Conservation (phyloP, 2,888 invertebrate genomes). For the Tyria jacobaeae region DNA sequence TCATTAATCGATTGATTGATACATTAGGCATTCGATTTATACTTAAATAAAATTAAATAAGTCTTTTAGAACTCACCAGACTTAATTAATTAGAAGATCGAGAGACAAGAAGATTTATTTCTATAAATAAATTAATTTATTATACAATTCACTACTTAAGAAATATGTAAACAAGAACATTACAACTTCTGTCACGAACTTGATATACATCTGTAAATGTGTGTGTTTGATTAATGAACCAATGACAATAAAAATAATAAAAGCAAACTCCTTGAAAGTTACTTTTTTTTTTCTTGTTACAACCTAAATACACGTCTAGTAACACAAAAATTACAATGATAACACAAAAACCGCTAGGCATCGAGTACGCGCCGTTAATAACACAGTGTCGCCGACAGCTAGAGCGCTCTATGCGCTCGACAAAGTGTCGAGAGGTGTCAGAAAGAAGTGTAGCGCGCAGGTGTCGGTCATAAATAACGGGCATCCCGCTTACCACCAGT, state of each 20-base stretch:
- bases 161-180: too few relatives aligned
- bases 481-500: conserved; percentile 28
- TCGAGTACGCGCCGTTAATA: conserved; percentile 65
- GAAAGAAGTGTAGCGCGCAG: conserved; percentile 66
- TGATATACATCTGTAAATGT: too few relatives aligned
- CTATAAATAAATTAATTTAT: neutral
- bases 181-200: too few relatives aligned
- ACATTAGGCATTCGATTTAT: neutral
- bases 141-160: neutral
- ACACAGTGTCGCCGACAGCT: conserved; percentile 65
- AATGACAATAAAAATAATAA: neutral
- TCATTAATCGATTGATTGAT: conserved; percentile 5
- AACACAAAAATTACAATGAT: conserved; percentile 17
- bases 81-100: neutral
- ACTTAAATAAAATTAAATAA: neutral
- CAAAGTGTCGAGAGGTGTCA: conserved; percentile 54
- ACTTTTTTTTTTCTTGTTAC: neutral
- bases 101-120: too few relatives aligned
- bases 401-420: conserved; percentile 57
- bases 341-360: conserved; percentile 38
- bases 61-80: too few relatives aligned
- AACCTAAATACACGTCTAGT: conserved; percentile 6
- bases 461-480: conserved; percentile 68
- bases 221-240: too few relatives aligned
- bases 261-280: neutral